These are phyloP conservation scores for Marmota monax DNA, from an alignment of 2,113 vertebrate genomes.

Conservation along the genomic window DNA sequence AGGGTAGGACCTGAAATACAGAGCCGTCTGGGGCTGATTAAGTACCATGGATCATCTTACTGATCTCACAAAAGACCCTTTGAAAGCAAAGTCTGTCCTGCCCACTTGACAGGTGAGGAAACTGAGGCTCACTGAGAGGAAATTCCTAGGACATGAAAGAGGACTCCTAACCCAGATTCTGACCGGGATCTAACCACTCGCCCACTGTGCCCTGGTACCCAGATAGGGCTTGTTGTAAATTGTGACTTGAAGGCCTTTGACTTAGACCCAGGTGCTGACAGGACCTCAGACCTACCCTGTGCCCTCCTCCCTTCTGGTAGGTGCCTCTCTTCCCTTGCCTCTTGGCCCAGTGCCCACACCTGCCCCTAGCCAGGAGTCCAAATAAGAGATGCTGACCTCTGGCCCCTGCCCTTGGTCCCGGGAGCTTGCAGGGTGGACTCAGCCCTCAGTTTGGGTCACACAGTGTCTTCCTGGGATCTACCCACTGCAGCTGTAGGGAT, in stretches of 20 bases:
- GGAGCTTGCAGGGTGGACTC: rapidly evolving
- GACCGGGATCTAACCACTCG: neutral
- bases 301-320: neutral
- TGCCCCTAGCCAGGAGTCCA: neutral
- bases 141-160: neutral
- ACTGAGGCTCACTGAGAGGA: neutral
- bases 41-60: rapidly evolving
- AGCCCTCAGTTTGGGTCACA: neutral
- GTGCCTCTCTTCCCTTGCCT: rapidly evolving
- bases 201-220: no score
- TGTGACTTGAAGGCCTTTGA: neutral
- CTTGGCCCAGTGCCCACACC: rapidly evolving
- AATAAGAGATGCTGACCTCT: rapidly evolving
- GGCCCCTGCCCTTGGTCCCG: rapidly evolving
- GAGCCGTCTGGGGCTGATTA: rapidly evolving
- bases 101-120: neutral
- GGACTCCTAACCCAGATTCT: neutral
- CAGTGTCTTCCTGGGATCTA: neutral
- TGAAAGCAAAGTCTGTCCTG: neutral
- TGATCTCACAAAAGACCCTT: neutral
- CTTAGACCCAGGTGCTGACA: neutral
- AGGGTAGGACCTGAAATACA: rapidly evolving
- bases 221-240: neutral
- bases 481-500: rapidly evolving
- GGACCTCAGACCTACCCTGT: neutral